Evolutionary conservation across 2,113 vertebrate species (phyloP), one percentile per base, ranked within the genome.

Genomic region (Antigone vipio): DNA sequence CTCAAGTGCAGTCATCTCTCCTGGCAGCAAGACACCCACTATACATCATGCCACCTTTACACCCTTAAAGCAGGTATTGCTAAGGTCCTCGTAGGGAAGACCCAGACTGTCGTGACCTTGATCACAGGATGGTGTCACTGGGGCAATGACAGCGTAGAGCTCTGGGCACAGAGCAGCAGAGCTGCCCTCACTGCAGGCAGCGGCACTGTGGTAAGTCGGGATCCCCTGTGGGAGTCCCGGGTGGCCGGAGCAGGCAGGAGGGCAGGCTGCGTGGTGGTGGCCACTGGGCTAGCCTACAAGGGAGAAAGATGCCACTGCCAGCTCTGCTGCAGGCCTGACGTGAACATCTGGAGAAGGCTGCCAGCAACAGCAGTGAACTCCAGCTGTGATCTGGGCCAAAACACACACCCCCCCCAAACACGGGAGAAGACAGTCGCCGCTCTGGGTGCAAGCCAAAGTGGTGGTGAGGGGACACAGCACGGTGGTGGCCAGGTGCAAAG

Each of bases 401-500:
- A 64, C 29, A 44, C 2, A 58, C 30, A 40, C 0, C 2, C 5
- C 4, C 15, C 17, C 11, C 14, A 64, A 75, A 56, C 8, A 23
- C 0, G 1, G 32, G 35, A 83, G 27, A 74, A 74, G 27, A 19
- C 52, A 44, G 26, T 66, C 7, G 5, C 32, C 29, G 14, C 59
- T 66, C 53, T 68, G 59, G 14, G 6, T 4, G 8, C 45, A 38
- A 55, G 21, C 17, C 40, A 58, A 53, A 38, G 32, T 6, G 18
- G 7, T 0, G 1, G 58, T 32, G 21, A 72, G 17, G 35, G 30
- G 16, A 6, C 34, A 77, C 14, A 35, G 45, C 13, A 50, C 0
- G 5, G 26, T 0, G 0, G 23, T 30, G 42, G 27, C 20, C n/a
- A 66, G 59, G 29, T 0, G 3, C 47, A 77, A 74, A 81, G 9